A percentile compares a stretch with the other conserved stretches of the same genome.
These are phyloP conservation scores for Plusia festucae DNA, from an alignment of 2,888 invertebrate genomes.

Conservation along the genomic window DNA sequence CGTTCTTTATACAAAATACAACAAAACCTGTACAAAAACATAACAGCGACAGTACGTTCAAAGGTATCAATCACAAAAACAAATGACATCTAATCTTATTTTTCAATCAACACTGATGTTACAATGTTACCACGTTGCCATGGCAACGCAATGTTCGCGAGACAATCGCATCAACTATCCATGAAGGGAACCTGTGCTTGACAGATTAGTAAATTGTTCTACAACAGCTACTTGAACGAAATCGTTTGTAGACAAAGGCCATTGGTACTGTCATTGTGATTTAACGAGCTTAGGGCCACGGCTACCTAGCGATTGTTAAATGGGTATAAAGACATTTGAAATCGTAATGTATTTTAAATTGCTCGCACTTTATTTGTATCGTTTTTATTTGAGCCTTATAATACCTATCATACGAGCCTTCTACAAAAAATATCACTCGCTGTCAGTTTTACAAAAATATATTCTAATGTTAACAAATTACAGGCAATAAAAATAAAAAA, in stretches of 20 bases:
- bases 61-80: not conserved
- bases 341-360: not conserved
- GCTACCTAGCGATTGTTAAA: constrained; percentile 6
- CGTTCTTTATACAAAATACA: too few relatives aligned
- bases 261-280: constrained; percentile 42
- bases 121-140: constrained; percentile 7
- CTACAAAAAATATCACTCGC: too few relatives aligned
- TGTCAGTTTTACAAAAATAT: too few relatives aligned
- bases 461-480: too few relatives aligned
- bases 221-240: constrained; percentile 49
- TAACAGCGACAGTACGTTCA: too few relatives aligned
- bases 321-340: not conserved
- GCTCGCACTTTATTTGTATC: not conserved
- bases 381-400: not conserved
- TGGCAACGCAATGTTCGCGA: constrained; percentile 11
- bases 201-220: constrained; percentile 60
- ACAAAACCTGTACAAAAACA: too few relatives aligned
- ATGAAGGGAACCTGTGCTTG: constrained; percentile 45
- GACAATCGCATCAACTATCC: constrained; percentile 36
- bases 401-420: too few relatives aligned
- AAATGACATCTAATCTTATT: not conserved
- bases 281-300: constrained; percentile 15
- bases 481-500: too few relatives aligned
- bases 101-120: not conserved
- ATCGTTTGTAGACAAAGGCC: constrained; percentile 42